A percentile compares a stretch with the other conserved stretches of the same genome.
Conservation (phyloP, 2,797 vertebrate genomes). For the Buceros bicornis region DNA sequence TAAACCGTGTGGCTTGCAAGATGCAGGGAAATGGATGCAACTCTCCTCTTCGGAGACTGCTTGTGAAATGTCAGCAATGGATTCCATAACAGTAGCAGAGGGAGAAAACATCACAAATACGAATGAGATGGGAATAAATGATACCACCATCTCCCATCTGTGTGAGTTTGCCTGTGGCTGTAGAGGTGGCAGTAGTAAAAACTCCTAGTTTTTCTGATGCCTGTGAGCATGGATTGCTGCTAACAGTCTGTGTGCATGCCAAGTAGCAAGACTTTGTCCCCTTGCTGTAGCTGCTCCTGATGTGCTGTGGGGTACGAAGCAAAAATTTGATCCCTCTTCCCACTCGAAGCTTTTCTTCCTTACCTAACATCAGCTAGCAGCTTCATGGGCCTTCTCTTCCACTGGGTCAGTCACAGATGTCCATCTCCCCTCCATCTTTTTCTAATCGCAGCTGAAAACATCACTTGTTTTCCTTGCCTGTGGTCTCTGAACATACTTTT, state of each 20-base stretch:
- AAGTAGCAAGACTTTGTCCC: not conserved
- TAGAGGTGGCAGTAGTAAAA: not conserved
- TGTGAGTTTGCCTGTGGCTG: not conserved
- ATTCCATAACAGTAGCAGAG: not conserved
- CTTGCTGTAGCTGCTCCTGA: not conserved
- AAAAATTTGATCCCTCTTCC: not conserved
- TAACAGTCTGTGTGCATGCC: accelerated
- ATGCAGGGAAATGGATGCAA: not conserved
- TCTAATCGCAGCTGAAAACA: not conserved
- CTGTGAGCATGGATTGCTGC: not conserved
- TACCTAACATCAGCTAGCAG: not conserved
- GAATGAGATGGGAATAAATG: not conserved
- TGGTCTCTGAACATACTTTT: not conserved
- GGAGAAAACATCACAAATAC: not conserved
- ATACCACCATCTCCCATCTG: not conserved
- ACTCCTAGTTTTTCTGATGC: not conserved
- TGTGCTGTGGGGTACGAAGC: not conserved
- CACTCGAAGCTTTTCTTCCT: not conserved
- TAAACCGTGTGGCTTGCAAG: not conserved
- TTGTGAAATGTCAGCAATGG: not conserved
- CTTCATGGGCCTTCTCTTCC: not conserved
- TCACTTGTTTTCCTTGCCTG: not conserved
- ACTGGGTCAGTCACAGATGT: not conserved
- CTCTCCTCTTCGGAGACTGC: not conserved
- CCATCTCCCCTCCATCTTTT: not conserved